Base-by-base conservation (phyloP, 2,797 vertebrate genomes). In the Crypturellus tataupa region DNA sequence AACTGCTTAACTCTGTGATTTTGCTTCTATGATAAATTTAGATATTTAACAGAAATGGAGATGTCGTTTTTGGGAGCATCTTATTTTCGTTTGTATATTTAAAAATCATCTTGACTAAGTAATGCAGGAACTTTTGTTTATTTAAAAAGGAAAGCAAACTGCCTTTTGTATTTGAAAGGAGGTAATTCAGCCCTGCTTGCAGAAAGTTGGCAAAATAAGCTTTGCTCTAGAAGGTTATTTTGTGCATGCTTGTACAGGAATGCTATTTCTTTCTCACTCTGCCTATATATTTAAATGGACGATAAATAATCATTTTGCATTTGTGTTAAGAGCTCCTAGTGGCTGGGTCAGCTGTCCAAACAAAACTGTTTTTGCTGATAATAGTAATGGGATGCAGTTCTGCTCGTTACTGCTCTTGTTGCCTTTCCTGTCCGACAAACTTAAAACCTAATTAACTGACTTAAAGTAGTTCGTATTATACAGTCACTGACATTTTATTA, bases 361-460 rank as follows among this genome's bases (percentile, higher is more conserved):
- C 60, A 80, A 33, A 92, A 80, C 9, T 71, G 44, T 53, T 88
- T 94, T 84, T 89, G 80, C 78, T 1, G 9, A 11, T 63, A 53
- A 29, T 0, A 91, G 83, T 65, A 53, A 35, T 0, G 89, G 83
- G 70, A 29, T 70, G 53, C 29, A 33, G 75, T 90, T 89, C 77
- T 89, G 58, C 62, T 79, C 51, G 1, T 75, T n/a, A 1, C 55
- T 76, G 82, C 60, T 92, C 37, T 60, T 5, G 10, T 92, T 91
- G 89, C 89, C 92, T 92, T 95, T 94, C 92, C 81, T 85, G 85
- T 94, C 56, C 91, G 77, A 2, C n/a, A 40, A 62, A 60, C 75
- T 91, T 76, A 24, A 88, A 70, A 58, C 42, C 9, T 17, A 42
- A 40, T 42, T n/a, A 29, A 10, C 33, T 83, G 79, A 40, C 46